Percentiles rank a stretch among this genome's conserved stretches.
Evolutionary conservation across 2,888 invertebrate species (phyloP).

Genomic region (Sinotaia quadrata): DNA sequence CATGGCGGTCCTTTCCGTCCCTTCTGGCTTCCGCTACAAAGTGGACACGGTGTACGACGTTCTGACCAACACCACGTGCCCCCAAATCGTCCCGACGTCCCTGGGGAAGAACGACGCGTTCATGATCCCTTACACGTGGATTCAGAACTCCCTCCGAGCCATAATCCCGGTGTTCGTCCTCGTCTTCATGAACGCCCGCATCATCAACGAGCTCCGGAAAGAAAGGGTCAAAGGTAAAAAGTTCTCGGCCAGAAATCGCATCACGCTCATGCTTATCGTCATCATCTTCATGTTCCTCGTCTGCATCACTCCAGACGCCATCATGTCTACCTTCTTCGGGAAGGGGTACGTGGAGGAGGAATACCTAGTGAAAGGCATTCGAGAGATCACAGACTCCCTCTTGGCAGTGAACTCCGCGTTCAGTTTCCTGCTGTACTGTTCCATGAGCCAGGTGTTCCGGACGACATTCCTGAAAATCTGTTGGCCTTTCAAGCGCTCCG

Average conservation of each 20-base stretch:
- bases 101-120: conserved; percentile 61
- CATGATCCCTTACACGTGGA: conserved; percentile 65
- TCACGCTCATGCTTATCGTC: conserved; percentile 69
- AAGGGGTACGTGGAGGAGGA: conserved; percentile 69
- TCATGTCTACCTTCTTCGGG: conserved; percentile 69
- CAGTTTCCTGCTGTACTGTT: conserved; percentile 68
- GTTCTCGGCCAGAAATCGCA: conserved; percentile 65
- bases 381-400: conserved; percentile 70
- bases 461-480: conserved; percentile 63
- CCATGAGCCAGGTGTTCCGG: conserved; percentile 67
- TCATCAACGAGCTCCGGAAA: conserved; percentile 64
- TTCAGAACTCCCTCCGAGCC: conserved; percentile 65
- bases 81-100: conserved; percentile 50
- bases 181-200: conserved; percentile 63
- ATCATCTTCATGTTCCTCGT: conserved; percentile 69
- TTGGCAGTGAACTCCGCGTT: conserved; percentile 68
- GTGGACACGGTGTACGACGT: conserved; percentile 51
- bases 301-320: conserved; percentile 70
- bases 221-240: conserved; percentile 61
- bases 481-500: conserved; percentile 38
- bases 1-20: conserved; percentile 64
- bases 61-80: conserved; percentile 49
- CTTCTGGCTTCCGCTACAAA: conserved; percentile 64
- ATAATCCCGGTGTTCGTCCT: conserved; percentile 68
- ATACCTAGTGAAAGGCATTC: conserved; percentile 63